Evolutionary conservation across 2,797 vertebrate genomes (phyloP).

Genomic region (Tangara arthus): DNA sequence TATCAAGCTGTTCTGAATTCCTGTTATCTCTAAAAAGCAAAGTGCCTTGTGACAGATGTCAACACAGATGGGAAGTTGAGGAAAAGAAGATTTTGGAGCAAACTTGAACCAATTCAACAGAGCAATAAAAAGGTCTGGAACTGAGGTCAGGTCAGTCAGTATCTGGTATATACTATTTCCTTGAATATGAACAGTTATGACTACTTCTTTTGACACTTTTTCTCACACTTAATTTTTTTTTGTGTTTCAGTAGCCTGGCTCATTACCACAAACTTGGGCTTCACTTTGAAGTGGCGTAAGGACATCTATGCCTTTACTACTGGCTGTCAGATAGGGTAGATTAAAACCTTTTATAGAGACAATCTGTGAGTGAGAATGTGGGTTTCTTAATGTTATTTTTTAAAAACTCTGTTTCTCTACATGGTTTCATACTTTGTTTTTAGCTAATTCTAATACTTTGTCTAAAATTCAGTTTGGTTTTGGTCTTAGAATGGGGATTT

Average conservation of each 20-base stretch:
- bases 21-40: not conserved
- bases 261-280: not conserved
- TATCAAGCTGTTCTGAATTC: not conserved
- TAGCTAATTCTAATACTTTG: not conserved
- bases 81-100: not conserved
- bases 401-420: not conserved
- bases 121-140: not conserved
- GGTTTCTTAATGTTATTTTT: not conserved
- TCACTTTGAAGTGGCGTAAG: not conserved
- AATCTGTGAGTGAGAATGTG: not conserved
- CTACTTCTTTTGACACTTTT: not conserved
- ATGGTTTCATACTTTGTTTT: not conserved
- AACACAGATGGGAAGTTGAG: not conserved
- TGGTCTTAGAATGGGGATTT: not conserved
- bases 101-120: not conserved
- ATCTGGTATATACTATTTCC: not conserved
- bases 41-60: not conserved
- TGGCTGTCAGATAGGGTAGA: not conserved
- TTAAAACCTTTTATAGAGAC: not conserved
- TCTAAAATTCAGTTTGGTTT: not conserved
- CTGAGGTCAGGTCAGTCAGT: not conserved
- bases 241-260: not conserved
- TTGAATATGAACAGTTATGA: not conserved
- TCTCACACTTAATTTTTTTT: not conserved
- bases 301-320: not conserved